A percentile compares a stretch with the other conserved stretches of the same genome.
Evolutionary conservation across 2,888 invertebrate species (phyloP).

Genomic region (Alcis repandata): DNA sequence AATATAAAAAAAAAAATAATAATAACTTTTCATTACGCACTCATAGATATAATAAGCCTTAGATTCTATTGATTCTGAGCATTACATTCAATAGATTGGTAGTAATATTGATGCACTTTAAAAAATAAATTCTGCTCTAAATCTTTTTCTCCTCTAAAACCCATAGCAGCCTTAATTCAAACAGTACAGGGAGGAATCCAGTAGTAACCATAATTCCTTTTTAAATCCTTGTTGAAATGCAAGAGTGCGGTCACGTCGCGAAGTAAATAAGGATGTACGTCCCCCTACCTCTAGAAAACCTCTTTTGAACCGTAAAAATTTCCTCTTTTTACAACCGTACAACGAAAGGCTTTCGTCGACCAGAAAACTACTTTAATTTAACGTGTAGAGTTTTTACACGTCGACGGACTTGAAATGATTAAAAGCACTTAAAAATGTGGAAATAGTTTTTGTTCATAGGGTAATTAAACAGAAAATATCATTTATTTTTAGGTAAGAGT

Average conservation of each 20-base stretch:
- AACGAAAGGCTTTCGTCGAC: slow-evolving; percentile 76
- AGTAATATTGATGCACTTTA: too few relatives aligned
- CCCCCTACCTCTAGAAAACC: slow-evolving; percentile 38
- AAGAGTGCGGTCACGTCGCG: slow-evolving; percentile 71
- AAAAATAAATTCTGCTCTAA: not conserved
- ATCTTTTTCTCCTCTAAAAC: not conserved
- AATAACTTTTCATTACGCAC: too few relatives aligned
- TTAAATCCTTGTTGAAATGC: slow-evolving; percentile 51
- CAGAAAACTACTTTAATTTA: slow-evolving; percentile 63
- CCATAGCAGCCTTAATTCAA: not conserved
- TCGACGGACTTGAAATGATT: slow-evolving; percentile 17
- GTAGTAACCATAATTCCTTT: slow-evolving; percentile 38
- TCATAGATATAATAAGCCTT: too few relatives aligned
- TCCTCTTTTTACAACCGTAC: slow-evolving; percentile 77
- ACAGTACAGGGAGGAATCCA: slow-evolving; percentile 23
- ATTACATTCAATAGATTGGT: too few relatives aligned
- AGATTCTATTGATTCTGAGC: too few relatives aligned
- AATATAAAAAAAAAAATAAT: too few relatives aligned
- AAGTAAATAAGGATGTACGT: slow-evolving; percentile 71
- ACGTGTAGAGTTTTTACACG: slow-evolving; percentile 54
- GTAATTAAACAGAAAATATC: too few relatives aligned
- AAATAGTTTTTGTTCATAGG: not conserved
- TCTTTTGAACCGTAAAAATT: slow-evolving; percentile 74
- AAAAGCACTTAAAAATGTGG: slow-evolving; percentile 13
- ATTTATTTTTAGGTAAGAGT: too few relatives aligned